A percentile compares a stretch with the other conserved stretches of the same genome.
Evolutionary conservation across 35 echinoderm and acorn worm genomes (phyloP).

Genomic region (Diadema setosum): DNA sequence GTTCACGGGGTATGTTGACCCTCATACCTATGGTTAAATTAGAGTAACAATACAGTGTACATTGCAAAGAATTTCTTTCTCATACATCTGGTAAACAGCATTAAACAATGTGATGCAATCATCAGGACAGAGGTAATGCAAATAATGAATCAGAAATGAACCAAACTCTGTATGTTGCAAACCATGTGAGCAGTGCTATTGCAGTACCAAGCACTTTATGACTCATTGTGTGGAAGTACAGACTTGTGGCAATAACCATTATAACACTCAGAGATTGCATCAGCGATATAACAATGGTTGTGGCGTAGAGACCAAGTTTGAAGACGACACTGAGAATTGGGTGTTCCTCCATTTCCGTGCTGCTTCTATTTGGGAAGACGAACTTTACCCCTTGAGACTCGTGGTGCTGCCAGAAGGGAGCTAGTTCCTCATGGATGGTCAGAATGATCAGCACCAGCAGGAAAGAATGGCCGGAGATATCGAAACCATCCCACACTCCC

Average conservation of each 20-base stretch:
- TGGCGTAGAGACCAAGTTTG: constrained; percentile 4
- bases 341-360: neutral
- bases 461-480: constrained; percentile 79
- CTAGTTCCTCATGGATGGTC: constrained; percentile 63
- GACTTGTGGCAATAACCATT: constrained; percentile 55
- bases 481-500: constrained; percentile 45
- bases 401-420: neutral
- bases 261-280: constrained; percentile 62
- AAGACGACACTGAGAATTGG: neutral
- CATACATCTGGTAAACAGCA: too few relatives aligned
- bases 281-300: neutral
- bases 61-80: neutral
- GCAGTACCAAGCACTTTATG: constrained; percentile 53
- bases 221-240: constrained; percentile 67
- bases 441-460: constrained; percentile 56
- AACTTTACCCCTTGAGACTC: neutral
- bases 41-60: too few relatives aligned
- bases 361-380: neutral
- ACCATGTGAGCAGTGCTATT: constrained; percentile 60
- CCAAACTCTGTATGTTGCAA: constrained; percentile 54
- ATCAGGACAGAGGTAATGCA: neutral
- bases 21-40: too few relatives aligned
- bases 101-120: too few relatives aligned
- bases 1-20: too few relatives aligned
- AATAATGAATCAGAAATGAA: neutral